Evolutionary conservation across 2,113 vertebrate species (phyloP), one percentile per base, ranked within the genome.

Genomic region (Illadopsis cleaveri): DNA sequence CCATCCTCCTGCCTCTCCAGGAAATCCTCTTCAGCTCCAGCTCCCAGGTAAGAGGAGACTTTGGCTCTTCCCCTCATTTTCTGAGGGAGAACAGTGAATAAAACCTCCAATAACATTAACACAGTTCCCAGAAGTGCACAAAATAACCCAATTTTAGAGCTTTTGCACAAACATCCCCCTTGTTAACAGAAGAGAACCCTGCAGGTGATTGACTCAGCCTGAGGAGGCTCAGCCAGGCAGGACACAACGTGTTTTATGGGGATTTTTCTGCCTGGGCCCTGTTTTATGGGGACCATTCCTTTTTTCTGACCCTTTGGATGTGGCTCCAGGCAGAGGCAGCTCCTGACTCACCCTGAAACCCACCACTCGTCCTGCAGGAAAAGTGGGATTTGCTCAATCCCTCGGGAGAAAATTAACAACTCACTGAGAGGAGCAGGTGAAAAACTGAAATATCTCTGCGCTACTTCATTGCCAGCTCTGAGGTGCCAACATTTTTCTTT

Each of bases 41-140:
- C 57, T 48, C n/a, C n/a, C n/a, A n/a, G n/a, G n/a, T n/a, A n/a
- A 13, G 17, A n/a, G 44, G 2, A 71, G 20, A 5, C 3, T 81
- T 69, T 9, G 23, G 18, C 5, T 38, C 27, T 24, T 35, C 15
- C 18, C 1, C 27, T 4, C 1, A 5, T 7, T 21, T 77, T 45
- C n/a, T 58, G 35, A 2, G 3, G 27, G 17, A 50, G 21, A 64
- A 4, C 0, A 64, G 11, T 2, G 57, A 62, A 38, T 73, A 7
- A 47, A 73, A n/a, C 14, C 58, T 6, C 30, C 62, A 54, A 0
- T 2, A 31, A 22, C 0, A 25, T 12, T 3, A 24, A 21, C 22
- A 4, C 11, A n/a, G 51, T 7, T 30, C 28, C 12, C 20, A 54
- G 10, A 10, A 33, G 15, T 18, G 18, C 35, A 9, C 1, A 8